phyloP scores from a whole-genome alignment of 2,113 vertebrate species.

The Shinisaurus crocodilurus region DNA sequence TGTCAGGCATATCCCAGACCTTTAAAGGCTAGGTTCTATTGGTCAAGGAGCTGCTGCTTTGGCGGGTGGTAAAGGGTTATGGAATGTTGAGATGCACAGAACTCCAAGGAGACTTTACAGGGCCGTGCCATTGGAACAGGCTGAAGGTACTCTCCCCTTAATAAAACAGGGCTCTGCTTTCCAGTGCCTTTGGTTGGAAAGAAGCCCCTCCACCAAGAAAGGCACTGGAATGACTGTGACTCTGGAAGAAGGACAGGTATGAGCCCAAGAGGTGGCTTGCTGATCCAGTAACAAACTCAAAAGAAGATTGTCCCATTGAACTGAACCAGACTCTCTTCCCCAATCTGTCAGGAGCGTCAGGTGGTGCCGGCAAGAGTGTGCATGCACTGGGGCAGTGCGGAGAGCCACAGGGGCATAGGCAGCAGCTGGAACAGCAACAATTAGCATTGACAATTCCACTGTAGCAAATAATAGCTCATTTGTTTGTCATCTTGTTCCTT shows the following conservation, averaged over 20 bases:
- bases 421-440: background rate
- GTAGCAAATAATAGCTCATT: background rate
- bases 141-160: background rate
- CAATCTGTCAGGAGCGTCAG: background rate
- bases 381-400: background rate
- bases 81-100: background rate
- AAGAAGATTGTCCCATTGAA: background rate
- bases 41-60: background rate
- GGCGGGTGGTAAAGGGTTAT: background rate
- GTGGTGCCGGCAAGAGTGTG: no score
- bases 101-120: background rate
- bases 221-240: background rate
- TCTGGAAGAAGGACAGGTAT: background rate
- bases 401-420: background rate
- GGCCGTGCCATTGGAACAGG: background rate
- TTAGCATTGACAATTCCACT: no score
- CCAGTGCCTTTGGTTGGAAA: background rate
- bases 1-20: slow-evolving; percentile 67
- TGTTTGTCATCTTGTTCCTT: background rate
- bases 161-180: background rate
- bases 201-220: background rate
- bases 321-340: background rate
- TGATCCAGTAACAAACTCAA: background rate
- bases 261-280: background rate
- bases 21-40: slow-evolving; percentile 65